A percentile compares a stretch with the other conserved stretches of the same genome.
Evolutionary conservation across 2,113 vertebrate genomes (phyloP).

Genomic region (Callorhinus ursinus): DNA sequence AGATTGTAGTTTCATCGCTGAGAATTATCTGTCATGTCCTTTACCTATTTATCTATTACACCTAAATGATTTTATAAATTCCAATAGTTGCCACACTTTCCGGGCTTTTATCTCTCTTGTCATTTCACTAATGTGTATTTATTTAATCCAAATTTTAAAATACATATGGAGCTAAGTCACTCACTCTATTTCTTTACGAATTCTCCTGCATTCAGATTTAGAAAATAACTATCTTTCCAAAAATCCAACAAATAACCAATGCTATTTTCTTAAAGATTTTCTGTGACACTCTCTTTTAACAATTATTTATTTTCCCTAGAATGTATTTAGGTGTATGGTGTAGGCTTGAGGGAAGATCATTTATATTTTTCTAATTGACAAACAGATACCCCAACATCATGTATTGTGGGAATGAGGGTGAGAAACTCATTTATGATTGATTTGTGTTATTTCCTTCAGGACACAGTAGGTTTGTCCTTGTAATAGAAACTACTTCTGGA

Average conservation of each 20-base stretch:
- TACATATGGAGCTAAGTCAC: not conserved
- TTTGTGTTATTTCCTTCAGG: not conserved
- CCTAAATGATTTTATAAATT: not conserved
- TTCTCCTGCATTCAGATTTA: not conserved
- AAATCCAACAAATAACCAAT: not conserved
- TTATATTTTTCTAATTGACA: not conserved
- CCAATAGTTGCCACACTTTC: not conserved
- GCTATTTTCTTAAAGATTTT: not conserved
- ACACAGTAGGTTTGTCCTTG: not conserved
- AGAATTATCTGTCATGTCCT: not conserved
- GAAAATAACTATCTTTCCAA: not conserved
- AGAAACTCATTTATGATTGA: not conserved
- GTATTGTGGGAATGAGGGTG: not conserved
- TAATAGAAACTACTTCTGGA: not conserved
- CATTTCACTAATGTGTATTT: not conserved
- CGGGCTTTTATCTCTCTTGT: not conserved
- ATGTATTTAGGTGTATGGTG: not conserved
- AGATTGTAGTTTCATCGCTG: not conserved
- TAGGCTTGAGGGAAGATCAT: not conserved
- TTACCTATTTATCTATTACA: not conserved
- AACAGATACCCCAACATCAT: not conserved
- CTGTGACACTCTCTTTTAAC: not conserved
- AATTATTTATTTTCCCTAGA: not conserved
- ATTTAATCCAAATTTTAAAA: not conserved
- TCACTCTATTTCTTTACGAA: not conserved